Conservation (phyloP, 2,113 vertebrate genomes). For the Tachysurus vachellii region DNA sequence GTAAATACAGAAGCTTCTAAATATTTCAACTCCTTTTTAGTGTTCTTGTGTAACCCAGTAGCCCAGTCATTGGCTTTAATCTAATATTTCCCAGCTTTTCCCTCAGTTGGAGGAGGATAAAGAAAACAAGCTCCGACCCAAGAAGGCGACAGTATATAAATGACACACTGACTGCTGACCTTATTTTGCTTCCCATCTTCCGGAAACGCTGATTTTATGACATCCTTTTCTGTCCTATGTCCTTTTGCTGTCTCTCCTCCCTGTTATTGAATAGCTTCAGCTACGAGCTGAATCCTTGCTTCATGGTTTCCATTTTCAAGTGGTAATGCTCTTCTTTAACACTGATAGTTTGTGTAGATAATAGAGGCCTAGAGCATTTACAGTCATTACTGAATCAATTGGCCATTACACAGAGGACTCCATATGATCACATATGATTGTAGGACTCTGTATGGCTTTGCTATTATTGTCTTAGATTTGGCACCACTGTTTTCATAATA, state of each 20-base stretch:
- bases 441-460: background rate
- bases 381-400: background rate
- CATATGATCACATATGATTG: conserved; percentile 24
- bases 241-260: background rate
- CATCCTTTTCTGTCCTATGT: background rate
- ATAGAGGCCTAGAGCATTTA: background rate
- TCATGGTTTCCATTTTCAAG: conserved; percentile 6
- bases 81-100: conserved; percentile 32
- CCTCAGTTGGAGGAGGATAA: conserved; percentile 1
- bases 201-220: background rate
- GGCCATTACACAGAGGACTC: conserved; percentile 13
- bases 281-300: background rate
- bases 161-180: background rate
- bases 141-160: background rate
- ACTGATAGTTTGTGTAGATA: background rate
- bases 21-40: background rate
- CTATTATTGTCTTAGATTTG: conserved; percentile 15
- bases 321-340: background rate
- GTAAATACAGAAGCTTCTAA: background rate
- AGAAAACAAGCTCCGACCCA: conserved; percentile 12
- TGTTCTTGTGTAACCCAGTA: background rate
- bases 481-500: conserved; percentile 4
- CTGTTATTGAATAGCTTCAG: background rate
- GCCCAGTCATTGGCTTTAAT: conserved; percentile 1
- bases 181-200: background rate